These are phyloP conservation scores for Aratinga solstitialis DNA, from an alignment of 2,797 vertebrate species.

Conservation along the genomic window DNA sequence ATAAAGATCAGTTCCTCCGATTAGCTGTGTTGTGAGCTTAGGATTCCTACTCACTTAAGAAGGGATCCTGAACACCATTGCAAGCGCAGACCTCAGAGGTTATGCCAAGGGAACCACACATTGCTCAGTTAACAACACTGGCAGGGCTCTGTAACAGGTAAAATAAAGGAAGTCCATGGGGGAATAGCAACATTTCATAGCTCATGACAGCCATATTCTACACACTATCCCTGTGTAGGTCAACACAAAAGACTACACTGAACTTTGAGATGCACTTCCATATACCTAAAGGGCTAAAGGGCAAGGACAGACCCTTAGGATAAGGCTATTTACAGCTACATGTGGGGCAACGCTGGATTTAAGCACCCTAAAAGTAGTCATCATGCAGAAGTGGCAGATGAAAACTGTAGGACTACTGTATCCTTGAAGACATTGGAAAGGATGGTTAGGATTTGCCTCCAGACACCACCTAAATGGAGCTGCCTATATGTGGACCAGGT, in stretches of 20 bases:
- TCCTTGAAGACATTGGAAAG: background rate
- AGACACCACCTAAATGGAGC: background rate
- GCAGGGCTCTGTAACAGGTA: background rate
- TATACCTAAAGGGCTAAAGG: background rate
- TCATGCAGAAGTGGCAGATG: background rate
- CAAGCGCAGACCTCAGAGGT: background rate
- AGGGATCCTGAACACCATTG: background rate
- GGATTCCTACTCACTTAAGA: background rate
- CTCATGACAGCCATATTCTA: background rate
- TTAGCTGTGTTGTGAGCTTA: background rate
- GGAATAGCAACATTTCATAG: background rate
- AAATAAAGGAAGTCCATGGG: background rate
- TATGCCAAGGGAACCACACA: background rate
- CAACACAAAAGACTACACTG: background rate
- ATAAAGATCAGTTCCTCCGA: background rate
- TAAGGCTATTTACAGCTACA: background rate
- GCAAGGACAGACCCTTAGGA: background rate
- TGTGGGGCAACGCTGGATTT: background rate
- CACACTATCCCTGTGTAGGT: background rate
- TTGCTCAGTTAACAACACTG: background rate
- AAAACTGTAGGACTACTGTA: background rate
- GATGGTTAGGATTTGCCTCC: background rate
- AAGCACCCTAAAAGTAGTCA: background rate
- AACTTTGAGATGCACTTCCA: background rate
- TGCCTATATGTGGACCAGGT: background rate